These are phyloP conservation scores for Chrysolina americana DNA, from an alignment of 2,888 invertebrate species.

Conservation along the genomic window DNA sequence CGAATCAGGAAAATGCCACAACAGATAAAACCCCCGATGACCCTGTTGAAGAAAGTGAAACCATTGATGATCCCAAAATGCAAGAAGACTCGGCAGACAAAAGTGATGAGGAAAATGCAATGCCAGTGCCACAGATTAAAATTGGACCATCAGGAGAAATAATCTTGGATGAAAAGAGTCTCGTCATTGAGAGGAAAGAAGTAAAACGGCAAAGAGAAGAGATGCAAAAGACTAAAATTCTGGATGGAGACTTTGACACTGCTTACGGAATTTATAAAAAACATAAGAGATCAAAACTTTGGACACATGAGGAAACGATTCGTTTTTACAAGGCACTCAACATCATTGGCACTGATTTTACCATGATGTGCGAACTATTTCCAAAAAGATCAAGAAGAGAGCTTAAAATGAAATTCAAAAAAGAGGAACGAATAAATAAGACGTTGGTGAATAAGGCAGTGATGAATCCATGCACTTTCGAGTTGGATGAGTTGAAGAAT, in stretches of 20 bases:
- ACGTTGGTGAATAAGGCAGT: constrained; percentile 83
- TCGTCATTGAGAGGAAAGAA: constrained; percentile 83
- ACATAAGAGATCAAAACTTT: constrained; percentile 79
- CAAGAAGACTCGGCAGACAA: constrained; percentile 25
- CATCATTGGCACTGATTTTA: constrained; percentile 93
- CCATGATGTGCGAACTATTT: constrained; percentile 88
- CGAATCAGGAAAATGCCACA: constrained; percentile 42
- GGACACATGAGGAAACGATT: constrained; percentile 86
- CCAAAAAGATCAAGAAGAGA: constrained; percentile 83
- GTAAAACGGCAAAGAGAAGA: constrained; percentile 76
- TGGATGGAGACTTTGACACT: constrained; percentile 74
- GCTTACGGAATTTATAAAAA: constrained; percentile 78
- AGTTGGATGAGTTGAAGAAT: constrained; percentile 75
- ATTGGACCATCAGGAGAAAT: constrained; percentile 89
- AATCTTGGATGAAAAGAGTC: constrained; percentile 87
- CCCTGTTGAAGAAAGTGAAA: constrained; percentile 41
- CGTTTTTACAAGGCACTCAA: constrained; percentile 93
- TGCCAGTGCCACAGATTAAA: constrained; percentile 88
- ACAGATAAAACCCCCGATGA: constrained; percentile 47
- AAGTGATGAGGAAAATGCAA: constrained; percentile 65
- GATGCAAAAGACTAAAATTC: constrained; percentile 76
- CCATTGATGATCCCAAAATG: constrained; percentile 41
- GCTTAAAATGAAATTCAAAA: constrained; percentile 93
- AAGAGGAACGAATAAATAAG: constrained; percentile 87
- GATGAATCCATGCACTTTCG: constrained; percentile 78